Evolutionary conservation across 2,113 vertebrate species (phyloP), one percentile per base, ranked within the genome.

Genomic region (Astur gentilis): DNA sequence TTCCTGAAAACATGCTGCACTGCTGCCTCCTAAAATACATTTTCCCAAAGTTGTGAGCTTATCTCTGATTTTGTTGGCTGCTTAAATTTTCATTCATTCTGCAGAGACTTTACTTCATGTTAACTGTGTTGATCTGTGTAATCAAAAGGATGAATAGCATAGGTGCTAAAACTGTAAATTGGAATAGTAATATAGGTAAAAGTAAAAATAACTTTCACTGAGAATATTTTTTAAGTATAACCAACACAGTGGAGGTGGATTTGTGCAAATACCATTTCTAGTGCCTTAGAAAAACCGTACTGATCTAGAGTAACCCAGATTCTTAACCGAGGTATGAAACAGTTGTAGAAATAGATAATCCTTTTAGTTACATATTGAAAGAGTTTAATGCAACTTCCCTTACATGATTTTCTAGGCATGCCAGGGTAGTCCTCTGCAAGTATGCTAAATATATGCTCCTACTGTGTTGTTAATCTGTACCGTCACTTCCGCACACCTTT

Each of bases 61-160:
- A 16, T 38, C 14, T 71, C 57, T 62, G 11, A 49, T 92, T 91
- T 90, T 86, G 31, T 20, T 50, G 32, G 13, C 22, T 62, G 20
- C 44, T 71, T 81, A 55, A 19, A 18, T 79, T 86, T 90, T 87
- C 23, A 36, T 80, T 80, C 21, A 26, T 77, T 93, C 93, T 77
- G 23, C 26, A 57, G 78, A 72, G 47, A 34, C 38, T 49, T 44
- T 8, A 19, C 26, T 64, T 87, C 19, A 8, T 47, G 13, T 81
- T 93, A 94, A 82, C 54, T 72, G 14, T 79, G 4, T 31, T 84
- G 72, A 11, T 79, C 38, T 3, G 9, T 45, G 61, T 87, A 86
- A 77, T 65, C 60, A 55, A 89, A 91, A 71, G 21, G 38, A 42
- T 62, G 19, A 71, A 32, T 23, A 91, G n/a, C 38, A 34, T 17